Percentiles rank a stretch among this genome's conserved stretches.
These are phyloP conservation scores for Eustalomyia histrio DNA, from an alignment of 2,888 invertebrate genomes.

Conservation along the genomic window DNA sequence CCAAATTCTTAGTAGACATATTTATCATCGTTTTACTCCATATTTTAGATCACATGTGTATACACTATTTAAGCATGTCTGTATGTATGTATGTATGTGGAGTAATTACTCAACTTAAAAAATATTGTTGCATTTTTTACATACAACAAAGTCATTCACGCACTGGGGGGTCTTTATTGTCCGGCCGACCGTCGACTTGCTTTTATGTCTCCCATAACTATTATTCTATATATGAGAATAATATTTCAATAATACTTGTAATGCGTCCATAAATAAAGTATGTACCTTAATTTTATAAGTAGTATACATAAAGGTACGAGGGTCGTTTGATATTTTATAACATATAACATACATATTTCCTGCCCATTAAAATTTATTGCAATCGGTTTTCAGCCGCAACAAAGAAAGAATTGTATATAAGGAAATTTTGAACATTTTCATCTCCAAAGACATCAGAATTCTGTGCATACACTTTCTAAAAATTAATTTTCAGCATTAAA, in stretches of 20 bases:
- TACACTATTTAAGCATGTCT: neutral
- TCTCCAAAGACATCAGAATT: too few relatives aligned
- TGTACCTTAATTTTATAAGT: conserved; percentile 17
- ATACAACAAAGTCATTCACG: conserved; percentile 57
- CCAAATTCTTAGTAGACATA: conserved; percentile 47
- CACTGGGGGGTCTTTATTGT: conserved; percentile 55
- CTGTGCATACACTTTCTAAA: too few relatives aligned
- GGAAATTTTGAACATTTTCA: too few relatives aligned
- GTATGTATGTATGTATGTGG: conserved; percentile 25
- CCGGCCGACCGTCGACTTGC: conserved; percentile 10
- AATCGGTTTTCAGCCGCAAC: too few relatives aligned
- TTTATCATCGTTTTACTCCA: neutral
- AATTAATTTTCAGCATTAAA: too few relatives aligned
- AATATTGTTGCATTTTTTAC: conserved; percentile 55
- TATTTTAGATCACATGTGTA: conserved; percentile 10
- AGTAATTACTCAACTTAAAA: conserved; percentile 61
- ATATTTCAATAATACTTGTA: conserved; percentile 51
- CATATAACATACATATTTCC: too few relatives aligned
- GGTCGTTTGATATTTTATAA: neutral
- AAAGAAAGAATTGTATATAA: too few relatives aligned
- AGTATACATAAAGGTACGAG: conserved; percentile 13
- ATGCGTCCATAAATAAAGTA: conserved; percentile 30
- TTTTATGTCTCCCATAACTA: conserved; percentile 41
- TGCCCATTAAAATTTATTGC: too few relatives aligned
- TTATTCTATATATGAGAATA: conserved; percentile 46